Evolutionary conservation across 2,113 vertebrate species (phyloP), one percentile per base, ranked within the genome.

Genomic region (Danionella cerebrum): DNA sequence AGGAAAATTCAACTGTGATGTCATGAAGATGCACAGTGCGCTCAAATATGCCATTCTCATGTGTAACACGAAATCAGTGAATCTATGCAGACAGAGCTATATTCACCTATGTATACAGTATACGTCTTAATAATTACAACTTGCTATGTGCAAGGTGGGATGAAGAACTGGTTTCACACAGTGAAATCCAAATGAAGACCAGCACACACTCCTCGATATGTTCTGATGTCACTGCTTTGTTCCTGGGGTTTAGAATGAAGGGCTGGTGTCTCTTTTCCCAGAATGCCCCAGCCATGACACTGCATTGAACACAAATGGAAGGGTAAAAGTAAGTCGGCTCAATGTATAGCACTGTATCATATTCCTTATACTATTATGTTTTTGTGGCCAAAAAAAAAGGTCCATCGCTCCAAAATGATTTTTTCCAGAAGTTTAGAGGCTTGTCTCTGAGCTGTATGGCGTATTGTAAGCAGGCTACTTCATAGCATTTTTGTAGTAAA

Each of bases 141-240:
- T 83, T 79, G 82, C 81, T 74, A 78, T 76, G 71, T 74, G 83
- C 77, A 82, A 84, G 82, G 71, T 79, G 83, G 67, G 76, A 79
- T 51, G 77, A 82, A 73, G 16, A 35, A 59, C 70, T 74, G 67
- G 71, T 60, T 85, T 83, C 86, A 89, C 86, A 84, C 76, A 80
- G 84, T 86, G 86, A 87, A 85, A 85, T 83, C 79, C 79, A 79
- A 81, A 72, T 82, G 72, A 78, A 78, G 79, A 79, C 87, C 78
- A 86, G 84, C 89, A 89, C 89, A 87, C 87, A 87, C 82, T 82
- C 79, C 72, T 86, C 83, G 84, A 85, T 73, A 83, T 84, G 84
- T 33, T 9, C 9, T 3, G 71, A 63, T 53, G 82, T 67, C 54
- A 75, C 69, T 78, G 77, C 76, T 74, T 79, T 81, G 77, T 77